phyloP scores from a whole-genome alignment of 2,113 vertebrate genomes.

The Ceyx cyanopectus region DNA sequence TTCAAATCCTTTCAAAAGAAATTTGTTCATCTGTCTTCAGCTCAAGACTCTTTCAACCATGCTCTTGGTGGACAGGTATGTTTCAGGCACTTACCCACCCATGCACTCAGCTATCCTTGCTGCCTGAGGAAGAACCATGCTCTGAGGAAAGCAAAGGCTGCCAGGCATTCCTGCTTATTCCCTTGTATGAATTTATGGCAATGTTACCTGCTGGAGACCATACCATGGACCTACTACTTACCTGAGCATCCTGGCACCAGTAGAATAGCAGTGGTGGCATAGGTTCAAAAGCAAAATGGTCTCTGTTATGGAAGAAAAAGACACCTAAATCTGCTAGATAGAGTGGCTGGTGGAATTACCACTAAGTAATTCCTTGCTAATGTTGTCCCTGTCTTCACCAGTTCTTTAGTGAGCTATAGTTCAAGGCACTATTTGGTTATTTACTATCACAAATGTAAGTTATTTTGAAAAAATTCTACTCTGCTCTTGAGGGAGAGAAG shows the following conservation, averaged over 20 bases:
- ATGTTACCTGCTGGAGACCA: neutral
- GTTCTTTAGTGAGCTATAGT: neutral
- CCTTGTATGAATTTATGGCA: neutral
- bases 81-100: neutral
- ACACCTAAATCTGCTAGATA: neutral
- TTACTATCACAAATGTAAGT: neutral
- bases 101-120: neutral
- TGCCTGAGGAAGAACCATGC: neutral
- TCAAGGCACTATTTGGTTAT: neutral
- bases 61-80: neutral
- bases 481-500: neutral
- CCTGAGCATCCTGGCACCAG: neutral
- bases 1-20: neutral
- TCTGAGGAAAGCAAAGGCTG: neutral
- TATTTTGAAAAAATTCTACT: constrained; percentile 14
- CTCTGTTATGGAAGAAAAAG: neutral
- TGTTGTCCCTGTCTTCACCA: neutral
- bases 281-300: neutral
- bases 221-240: neutral
- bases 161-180: neutral
- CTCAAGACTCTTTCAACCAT: neutral
- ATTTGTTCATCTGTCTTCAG: neutral
- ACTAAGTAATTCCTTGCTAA: neutral
- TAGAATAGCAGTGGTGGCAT: neutral
- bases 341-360: neutral